A percentile compares a stretch with the other conserved stretches of the same genome.
Conservation (phyloP, 2,888 invertebrate species). For the Erebia epiphron region DNA sequence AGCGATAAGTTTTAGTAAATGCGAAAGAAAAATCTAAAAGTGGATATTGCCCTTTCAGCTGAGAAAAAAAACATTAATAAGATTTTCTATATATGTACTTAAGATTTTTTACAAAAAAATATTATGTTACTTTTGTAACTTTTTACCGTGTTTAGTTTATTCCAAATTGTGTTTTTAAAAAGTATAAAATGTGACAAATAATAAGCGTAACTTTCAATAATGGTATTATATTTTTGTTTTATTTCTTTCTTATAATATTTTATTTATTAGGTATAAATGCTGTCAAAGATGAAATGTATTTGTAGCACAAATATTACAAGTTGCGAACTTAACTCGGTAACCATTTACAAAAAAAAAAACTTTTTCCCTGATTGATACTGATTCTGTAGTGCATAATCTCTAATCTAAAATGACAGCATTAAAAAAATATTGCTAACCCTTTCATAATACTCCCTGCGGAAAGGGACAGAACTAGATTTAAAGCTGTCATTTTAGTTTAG, state of each 20-base stretch:
- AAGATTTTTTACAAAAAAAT: not conserved
- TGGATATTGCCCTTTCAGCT: not conserved
- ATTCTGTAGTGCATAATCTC: not conserved
- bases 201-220: slow-evolving; percentile 10
- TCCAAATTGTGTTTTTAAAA: not conserved
- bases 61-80: not conserved
- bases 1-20: too few species aligned
- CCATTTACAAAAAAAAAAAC: not conserved
- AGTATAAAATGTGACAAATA: slow-evolving; percentile 7
- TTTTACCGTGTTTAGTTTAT: not conserved
- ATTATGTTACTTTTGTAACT: not conserved
- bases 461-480: too few species aligned
- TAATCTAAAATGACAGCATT: too few species aligned
- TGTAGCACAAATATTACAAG: slow-evolving; percentile 10
- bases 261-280: slow-evolving; percentile 6
- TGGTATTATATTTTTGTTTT: not conserved
- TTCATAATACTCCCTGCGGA: too few species aligned
- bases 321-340: not conserved
- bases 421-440: too few species aligned
- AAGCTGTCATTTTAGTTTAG: too few species aligned
- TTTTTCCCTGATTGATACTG: too few species aligned
- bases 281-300: slow-evolving; percentile 6
- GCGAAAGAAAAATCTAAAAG: not conserved
- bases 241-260: slow-evolving; percentile 5
- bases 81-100: not conserved